Conservation (phyloP, 2,888 invertebrate species). For the Pocota personata region DNA sequence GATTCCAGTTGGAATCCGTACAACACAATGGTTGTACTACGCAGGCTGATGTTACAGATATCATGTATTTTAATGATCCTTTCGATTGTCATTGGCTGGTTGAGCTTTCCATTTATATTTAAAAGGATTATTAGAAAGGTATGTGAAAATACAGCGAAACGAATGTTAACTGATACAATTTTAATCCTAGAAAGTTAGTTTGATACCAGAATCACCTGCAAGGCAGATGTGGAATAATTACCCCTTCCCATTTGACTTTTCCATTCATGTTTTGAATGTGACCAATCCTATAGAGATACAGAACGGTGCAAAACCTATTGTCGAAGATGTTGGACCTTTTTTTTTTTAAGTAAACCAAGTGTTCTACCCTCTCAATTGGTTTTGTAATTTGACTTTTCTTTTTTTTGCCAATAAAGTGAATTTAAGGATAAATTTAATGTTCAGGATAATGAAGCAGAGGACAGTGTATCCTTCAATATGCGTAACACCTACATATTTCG, state of each 20-base stretch:
- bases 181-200: conserved; percentile 75
- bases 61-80: conserved; percentile 34
- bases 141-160: neutral
- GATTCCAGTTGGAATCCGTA: neutral
- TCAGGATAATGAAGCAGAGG: conserved; percentile 87
- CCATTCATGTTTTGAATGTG: conserved; percentile 90
- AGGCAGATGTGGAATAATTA: conserved; percentile 90
- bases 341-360: conserved; percentile 89
- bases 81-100: conserved; percentile 58
- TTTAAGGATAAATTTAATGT: conserved; percentile 91
- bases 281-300: conserved; percentile 89
- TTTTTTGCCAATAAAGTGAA: conserved; percentile 85
- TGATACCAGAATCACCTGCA: conserved; percentile 88
- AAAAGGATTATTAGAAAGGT: conserved; percentile 62
- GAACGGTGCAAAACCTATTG: conserved; percentile 87
- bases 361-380: neutral
- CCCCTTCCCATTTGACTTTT: conserved; percentile 89
- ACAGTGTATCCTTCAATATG: conserved; percentile 88
- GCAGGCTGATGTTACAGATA: neutral
- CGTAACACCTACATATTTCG: conserved; percentile 87
- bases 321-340: conserved; percentile 91
- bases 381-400: neutral
- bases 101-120: conserved; percentile 52
- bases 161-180: too few relatives aligned
- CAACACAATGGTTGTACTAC: neutral